Percentiles rank a stretch among this genome's conserved stretches.
Conservation (phyloP, 1,140 invertebrate genomes). For the Acyrthosiphon pisum region DNA sequence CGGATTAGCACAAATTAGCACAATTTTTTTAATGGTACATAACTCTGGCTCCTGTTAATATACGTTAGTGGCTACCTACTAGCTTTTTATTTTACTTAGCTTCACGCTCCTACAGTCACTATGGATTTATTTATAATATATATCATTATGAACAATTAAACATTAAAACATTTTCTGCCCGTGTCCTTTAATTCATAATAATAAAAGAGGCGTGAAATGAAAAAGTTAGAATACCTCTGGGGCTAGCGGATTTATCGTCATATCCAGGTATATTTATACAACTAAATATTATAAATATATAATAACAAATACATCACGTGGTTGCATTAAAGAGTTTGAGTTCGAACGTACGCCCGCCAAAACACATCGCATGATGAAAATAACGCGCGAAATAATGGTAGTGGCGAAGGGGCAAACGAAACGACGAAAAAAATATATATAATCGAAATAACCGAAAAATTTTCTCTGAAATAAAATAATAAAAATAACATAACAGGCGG, state of each 20-base stretch:
- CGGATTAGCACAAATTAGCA: too few relatives aligned
- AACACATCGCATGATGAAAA: slow-evolving; percentile 32
- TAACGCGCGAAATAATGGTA: slow-evolving; percentile 18
- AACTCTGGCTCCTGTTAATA: too few relatives aligned
- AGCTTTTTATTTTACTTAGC: too few relatives aligned
- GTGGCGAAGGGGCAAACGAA: not conserved
- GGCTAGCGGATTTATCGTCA: not conserved
- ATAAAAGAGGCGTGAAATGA: too few relatives aligned
- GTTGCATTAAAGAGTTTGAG: not conserved
- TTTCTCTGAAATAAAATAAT: slow-evolving; percentile 16
- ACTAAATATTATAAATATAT: not conserved
- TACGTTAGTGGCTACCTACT: too few relatives aligned
- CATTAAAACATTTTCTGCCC: too few relatives aligned
- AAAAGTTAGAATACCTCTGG: too few relatives aligned
- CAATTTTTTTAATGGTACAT: too few relatives aligned
- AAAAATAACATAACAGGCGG: slow-evolving; percentile 24
- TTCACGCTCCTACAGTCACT: too few relatives aligned
- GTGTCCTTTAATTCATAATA: too few relatives aligned
- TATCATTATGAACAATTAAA: too few relatives aligned
- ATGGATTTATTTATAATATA: too few relatives aligned
- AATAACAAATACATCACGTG: not conserved
- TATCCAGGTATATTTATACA: not conserved
- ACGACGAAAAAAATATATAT: not conserved
- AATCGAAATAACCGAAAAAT: not conserved
- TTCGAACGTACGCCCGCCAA: not conserved